Base-by-base conservation (phyloP, 2,888 invertebrate genomes). In the Geophilus truncorum region DNA sequence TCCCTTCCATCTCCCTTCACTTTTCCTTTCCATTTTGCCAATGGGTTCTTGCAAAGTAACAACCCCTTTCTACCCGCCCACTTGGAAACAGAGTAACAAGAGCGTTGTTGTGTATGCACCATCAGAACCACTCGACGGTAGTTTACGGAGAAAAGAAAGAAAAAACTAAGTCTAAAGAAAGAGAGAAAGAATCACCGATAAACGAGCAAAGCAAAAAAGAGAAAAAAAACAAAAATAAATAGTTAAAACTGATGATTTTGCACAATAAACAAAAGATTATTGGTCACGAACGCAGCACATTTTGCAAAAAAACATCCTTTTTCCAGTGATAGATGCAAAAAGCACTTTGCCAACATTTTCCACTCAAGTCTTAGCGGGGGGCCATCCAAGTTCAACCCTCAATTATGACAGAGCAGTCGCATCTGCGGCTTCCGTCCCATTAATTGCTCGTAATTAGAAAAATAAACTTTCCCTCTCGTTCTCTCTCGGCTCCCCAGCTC, bases 371-470 rank as follows among this genome's bases (percentile, higher is more conserved):
- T 28, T 62, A 62, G 62, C 62, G 15, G 62, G 62, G 62, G 62
- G 62, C 62, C 62, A 62, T 62, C 62, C 62, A 62, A 62, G 62
- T 62, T 62, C 62, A 62, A 62, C 62, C 62, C 62, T 77, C 77
- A 32, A 77, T 77, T 77, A 77, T 77, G 62, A 62, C 62, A 62
- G 62, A 9, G 62, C 62, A 62, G 62, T 62, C 62, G 62, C 62
- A 62, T 62, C 62, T 62, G 62, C 62, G 62, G 62, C 62, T 62
- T 62, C 40, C 28, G 36, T 78, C 78, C 40, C 78, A 78, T 78
- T 62, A 78, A 78, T 78, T 45, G 78, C 40, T 78, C 78, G 40
- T 78, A 78, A 78, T 78, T 78, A 78, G 78, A 78, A 78, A 78
- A 78, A 78, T 78, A 78, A 78, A 78, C 78, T 78, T 78, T 78